phyloP scores from a whole-genome alignment of 2,113 vertebrate genomes.

The Python bivittatus region DNA sequence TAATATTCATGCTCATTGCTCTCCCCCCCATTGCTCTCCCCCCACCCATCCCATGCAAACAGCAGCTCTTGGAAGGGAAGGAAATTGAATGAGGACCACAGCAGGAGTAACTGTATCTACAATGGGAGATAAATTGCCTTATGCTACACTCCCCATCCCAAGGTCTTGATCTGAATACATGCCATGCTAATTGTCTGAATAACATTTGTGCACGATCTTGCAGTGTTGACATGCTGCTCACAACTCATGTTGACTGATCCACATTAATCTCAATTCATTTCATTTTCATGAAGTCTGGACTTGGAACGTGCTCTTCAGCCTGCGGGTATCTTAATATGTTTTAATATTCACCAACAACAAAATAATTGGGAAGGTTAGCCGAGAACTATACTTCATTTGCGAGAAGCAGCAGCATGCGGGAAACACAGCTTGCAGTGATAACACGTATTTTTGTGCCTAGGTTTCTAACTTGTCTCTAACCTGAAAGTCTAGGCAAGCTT shows the following conservation, averaged over 20 bases:
- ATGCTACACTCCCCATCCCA: background rate
- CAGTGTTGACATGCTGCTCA: background rate
- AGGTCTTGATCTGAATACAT: background rate
- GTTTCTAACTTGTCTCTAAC: background rate
- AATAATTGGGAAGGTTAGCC: background rate
- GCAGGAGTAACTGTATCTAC: no score
- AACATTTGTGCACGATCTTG: background rate
- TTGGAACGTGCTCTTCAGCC: constrained; percentile 7
- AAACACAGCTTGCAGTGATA: background rate
- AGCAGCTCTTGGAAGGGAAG: no score
- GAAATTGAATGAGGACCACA: no score
- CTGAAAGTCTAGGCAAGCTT: background rate
- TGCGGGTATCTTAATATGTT: background rate
- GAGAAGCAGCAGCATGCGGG: background rate
- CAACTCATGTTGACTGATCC: background rate
- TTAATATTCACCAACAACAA: background rate
- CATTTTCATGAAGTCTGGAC: background rate
- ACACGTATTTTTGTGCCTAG: background rate
- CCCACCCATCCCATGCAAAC: no score
- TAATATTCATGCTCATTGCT: no score
- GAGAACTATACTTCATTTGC: background rate
- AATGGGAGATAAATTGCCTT: background rate
- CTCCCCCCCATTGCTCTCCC: no score
- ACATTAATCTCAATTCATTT: no score
- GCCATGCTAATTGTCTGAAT: background rate